Base-by-base conservation (phyloP, 2,888 invertebrate genomes). In the Amblyjoppa fuscipennis region DNA sequence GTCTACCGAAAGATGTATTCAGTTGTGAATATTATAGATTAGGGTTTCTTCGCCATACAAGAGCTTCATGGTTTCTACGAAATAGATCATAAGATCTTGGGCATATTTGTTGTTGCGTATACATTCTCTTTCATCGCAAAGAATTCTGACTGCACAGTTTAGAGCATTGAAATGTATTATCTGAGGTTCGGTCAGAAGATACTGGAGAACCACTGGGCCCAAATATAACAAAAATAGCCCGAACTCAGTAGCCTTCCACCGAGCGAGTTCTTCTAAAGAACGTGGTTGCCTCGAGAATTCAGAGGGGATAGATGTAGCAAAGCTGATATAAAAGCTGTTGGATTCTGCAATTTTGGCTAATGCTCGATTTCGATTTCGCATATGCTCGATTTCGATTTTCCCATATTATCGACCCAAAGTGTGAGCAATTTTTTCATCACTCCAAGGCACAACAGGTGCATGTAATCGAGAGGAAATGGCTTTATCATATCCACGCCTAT, bases 191-290 rank as follows among this genome's bases (percentile, higher is more conserved):
- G 83, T 69, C 28, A 91, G 68, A 53, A 78, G 53, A 0, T 71
- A 77, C 83, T 80, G 81, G 7, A 91, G 83, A 70, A 89, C 87
- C 11, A 91, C 76, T 13, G 89, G 90, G 7, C 91, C 91, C n/a
- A 87, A 88, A 74, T 91, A 91, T 38, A 91, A 71, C 1, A 91
- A 59, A 80, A 91, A 87, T 11, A 84, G 84, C 31, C 91, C 45
- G 68, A 88, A 90, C 79, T 92, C 91, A 11, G 90, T 90, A 25
- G 89, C 91, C 77, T 92, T 92, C 87, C 90, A 92, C n/a, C 88
- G 73, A 7, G 89, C 87, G 41, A 78, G 31, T 38, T 71, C 41
- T 28, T 80, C 49, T 20, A 73, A 41, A 61, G 38, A 38, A 20
- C 77, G 51, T 16, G 68, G 59, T 49, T 66, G n/a, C 34, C 77